phyloP scores from a whole-genome alignment of 1,140 invertebrate genomes.

The Aphelinus atriplicis region DNA sequence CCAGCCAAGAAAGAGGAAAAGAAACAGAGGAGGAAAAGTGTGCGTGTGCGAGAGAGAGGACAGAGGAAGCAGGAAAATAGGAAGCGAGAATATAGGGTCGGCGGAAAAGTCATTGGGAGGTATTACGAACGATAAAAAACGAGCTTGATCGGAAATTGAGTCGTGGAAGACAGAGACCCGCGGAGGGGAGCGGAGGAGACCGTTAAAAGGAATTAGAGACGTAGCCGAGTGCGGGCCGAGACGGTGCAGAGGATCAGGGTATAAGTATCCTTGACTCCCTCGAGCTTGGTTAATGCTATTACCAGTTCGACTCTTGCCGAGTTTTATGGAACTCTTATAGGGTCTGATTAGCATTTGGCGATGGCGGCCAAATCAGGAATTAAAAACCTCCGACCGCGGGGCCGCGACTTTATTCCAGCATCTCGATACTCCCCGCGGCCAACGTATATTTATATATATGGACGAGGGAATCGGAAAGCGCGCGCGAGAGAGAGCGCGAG shows the following conservation, averaged over 20 bases:
- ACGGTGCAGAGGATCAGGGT: not conserved
- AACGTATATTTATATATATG: no score
- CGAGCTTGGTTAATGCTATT: constrained; percentile 14
- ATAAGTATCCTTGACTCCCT: constrained; percentile 12
- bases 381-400: no score
- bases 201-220: constrained; percentile 1
- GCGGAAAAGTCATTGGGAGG: not conserved
- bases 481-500: no score
- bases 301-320: not conserved
- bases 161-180: not conserved
- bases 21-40: no score
- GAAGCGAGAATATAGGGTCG: not conserved
- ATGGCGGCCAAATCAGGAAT: not conserved
- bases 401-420: no score
- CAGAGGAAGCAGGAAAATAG: no score
- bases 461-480: no score
- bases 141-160: not conserved
- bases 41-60: not conserved
- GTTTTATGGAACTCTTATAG: constrained; percentile 14
- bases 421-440: no score
- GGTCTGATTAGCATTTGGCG: constrained; percentile 19
- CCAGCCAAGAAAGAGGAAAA: no score
- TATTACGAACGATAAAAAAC: not conserved
- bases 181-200: no score
- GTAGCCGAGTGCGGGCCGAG: not conserved